These are phyloP conservation scores for Plutella xylostella DNA, from an alignment of 2,888 invertebrate species.

Conservation along the genomic window DNA sequence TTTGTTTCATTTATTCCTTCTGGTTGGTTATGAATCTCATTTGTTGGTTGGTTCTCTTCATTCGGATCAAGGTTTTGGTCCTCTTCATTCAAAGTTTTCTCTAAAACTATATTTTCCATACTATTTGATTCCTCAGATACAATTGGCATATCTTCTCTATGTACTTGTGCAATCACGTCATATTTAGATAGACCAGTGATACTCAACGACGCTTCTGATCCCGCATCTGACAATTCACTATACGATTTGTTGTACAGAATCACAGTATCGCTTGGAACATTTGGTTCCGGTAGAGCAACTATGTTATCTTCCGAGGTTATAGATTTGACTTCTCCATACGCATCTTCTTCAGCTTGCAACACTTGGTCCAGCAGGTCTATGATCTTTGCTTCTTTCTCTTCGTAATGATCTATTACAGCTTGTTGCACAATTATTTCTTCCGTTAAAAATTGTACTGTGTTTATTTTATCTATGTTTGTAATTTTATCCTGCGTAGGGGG, in stretches of 20 bases:
- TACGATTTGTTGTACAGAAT: constrained; percentile 53
- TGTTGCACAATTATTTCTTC: constrained; percentile 40
- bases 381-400: constrained; percentile 59
- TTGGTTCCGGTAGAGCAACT: constrained; percentile 17
- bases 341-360: constrained; percentile 57
- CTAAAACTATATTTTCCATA: not conserved
- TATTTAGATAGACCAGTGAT: constrained; percentile 61
- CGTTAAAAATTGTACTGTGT: constrained; percentile 18
- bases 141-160: constrained; percentile 64
- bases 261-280: constrained; percentile 21
- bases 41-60: too few species aligned
- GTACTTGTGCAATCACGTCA: constrained; percentile 69
- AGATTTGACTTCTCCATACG: constrained; percentile 33
- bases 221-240: constrained; percentile 54
- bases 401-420: constrained; percentile 43
- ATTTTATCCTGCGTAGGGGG: constrained; percentile 23
- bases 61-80: too few species aligned
- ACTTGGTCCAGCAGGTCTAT: constrained; percentile 61
- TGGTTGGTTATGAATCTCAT: not conserved
- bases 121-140: constrained; percentile 26
- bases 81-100: constrained; percentile 32
- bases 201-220: constrained; percentile 53
- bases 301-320: constrained; percentile 10
- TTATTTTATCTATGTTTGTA: constrained; percentile 23
- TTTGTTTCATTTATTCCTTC: constrained; percentile 17